Evolutionary conservation across 1,140 invertebrate species (phyloP).

Genomic region (Carposina sasakii): DNA sequence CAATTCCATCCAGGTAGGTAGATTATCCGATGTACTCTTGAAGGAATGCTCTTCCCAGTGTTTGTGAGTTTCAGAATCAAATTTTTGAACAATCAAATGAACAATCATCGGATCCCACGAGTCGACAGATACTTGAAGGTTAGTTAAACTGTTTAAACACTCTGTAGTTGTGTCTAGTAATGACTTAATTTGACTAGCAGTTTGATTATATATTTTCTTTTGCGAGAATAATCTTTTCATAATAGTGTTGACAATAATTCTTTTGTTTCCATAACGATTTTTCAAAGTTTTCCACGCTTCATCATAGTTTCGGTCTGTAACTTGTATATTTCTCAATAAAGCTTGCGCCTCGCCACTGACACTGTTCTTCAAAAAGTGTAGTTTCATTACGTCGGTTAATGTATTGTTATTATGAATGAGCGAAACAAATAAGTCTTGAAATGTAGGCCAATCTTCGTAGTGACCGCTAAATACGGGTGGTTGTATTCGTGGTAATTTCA

Average conservation of each 20-base stretch:
- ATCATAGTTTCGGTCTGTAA: conserved; percentile 1
- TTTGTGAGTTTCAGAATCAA: conserved; percentile 28
- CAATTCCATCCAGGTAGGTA: conserved; percentile 20
- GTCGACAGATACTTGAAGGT: not conserved
- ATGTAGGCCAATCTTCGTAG: conserved; percentile 12
- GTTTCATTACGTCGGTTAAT: conserved; percentile 15
- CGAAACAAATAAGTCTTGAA: conserved; percentile 15
- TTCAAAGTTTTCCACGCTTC: not conserved
- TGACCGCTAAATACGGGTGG: conserved; percentile 9
- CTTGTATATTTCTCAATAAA: conserved; percentile 5
- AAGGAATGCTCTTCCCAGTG: conserved; percentile 21
- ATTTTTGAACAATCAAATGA: conserved; percentile 25
- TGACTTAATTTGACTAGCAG: not conserved
- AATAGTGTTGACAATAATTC: not conserved
- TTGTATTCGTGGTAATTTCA: conserved; percentile 9
- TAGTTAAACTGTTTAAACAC: not conserved
- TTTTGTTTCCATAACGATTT: not conserved
- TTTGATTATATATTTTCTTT: not conserved
- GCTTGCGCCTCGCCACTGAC: not conserved
- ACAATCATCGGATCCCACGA: conserved; percentile 13
- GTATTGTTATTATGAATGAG: conserved; percentile 10
- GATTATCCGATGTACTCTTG: conserved; percentile 15
- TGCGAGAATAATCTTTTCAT: conserved; percentile 1
- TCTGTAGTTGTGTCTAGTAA: not conserved
- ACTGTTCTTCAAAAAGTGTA: conserved; percentile 14